Evolutionary conservation across 2,888 invertebrate species (phyloP).

Genomic region (Thera obeliscata): DNA sequence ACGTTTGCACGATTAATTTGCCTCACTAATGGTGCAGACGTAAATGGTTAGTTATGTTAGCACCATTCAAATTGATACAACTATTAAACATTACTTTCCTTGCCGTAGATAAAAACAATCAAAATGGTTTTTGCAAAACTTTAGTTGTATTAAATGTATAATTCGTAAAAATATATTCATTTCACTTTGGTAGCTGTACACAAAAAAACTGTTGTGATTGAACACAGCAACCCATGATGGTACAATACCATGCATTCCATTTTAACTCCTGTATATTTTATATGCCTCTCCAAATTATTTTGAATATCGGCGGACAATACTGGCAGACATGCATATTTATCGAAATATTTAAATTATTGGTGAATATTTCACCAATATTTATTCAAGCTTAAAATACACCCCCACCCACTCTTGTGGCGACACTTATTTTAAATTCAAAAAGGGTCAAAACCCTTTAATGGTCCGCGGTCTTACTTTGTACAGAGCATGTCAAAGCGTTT

Average conservation of each 20-base stretch:
- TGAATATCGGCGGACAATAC: conserved; percentile 34
- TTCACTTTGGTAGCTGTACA: not conserved
- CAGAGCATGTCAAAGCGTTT: conserved; percentile 20
- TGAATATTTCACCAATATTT: conserved; percentile 40
- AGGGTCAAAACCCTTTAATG: conserved; percentile 32
- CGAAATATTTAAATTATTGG: conserved; percentile 38
- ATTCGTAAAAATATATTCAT: no score
- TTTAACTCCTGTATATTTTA: not conserved
- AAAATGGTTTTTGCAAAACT: no score
- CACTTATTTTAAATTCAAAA: conserved; percentile 35
- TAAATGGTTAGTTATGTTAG: no score
- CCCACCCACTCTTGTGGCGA: conserved; percentile 18
- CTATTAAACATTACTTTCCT: no score
- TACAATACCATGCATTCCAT: not conserved
- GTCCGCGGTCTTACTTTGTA: conserved; percentile 21
- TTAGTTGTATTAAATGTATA: no score
- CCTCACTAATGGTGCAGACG: no score
- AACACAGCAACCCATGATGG: no score
- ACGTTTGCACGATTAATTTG: no score
- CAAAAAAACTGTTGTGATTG: no score
- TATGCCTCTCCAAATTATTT: conserved; percentile 19
- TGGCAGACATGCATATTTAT: conserved; percentile 41
- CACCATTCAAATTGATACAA: no score
- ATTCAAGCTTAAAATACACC: conserved; percentile 29
- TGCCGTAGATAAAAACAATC: no score